Evolutionary conservation across 2,888 invertebrate genomes (phyloP).

Genomic region (Branchipolynoe longqiensis): DNA sequence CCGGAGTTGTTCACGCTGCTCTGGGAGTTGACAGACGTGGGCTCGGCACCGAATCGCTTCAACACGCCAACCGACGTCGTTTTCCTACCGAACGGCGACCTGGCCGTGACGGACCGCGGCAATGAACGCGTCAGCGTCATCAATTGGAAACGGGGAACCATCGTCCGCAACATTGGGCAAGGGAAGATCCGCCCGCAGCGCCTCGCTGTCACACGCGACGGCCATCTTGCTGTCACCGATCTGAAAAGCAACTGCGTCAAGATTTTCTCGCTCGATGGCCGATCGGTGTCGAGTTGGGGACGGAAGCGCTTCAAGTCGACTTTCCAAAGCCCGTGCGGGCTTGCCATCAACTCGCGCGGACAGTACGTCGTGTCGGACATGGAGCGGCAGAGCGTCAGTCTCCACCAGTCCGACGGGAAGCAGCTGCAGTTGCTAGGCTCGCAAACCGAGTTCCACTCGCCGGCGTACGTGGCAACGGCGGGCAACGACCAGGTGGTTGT

Average conservation of each 20-base stretch:
- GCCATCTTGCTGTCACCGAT: constrained; percentile 76
- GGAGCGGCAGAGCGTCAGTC: constrained; percentile 72
- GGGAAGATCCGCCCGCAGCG: constrained; percentile 74
- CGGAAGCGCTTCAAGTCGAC: constrained; percentile 69
- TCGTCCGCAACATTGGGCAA: constrained; percentile 66
- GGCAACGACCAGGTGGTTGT: constrained; percentile 70
- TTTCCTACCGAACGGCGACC: constrained; percentile 69
- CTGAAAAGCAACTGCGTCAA: constrained; percentile 75
- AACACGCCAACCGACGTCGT: constrained; percentile 76
- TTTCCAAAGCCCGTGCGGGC: constrained; percentile 77
- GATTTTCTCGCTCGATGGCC: constrained; percentile 71
- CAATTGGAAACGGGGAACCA: constrained; percentile 62
- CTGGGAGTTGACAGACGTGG: constrained; percentile 60
- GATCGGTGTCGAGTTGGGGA: constrained; percentile 63
- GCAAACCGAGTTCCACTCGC: constrained; percentile 65
- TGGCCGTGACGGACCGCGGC: constrained; percentile 76
- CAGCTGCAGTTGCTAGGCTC: constrained; percentile 70
- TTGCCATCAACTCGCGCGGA: constrained; percentile 72
- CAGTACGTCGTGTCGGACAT: constrained; percentile 76
- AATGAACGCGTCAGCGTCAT: constrained; percentile 76
- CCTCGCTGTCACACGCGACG: constrained; percentile 71
- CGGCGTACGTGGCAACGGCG: constrained; percentile 70
- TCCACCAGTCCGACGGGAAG: constrained; percentile 70
- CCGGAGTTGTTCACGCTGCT: constrained; percentile 17
- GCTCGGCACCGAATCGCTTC: constrained; percentile 50